A percentile compares a stretch with the other conserved stretches of the same genome.
Conservation (phyloP, 2,797 vertebrate genomes). For the Phalanger gymnotis region DNA sequence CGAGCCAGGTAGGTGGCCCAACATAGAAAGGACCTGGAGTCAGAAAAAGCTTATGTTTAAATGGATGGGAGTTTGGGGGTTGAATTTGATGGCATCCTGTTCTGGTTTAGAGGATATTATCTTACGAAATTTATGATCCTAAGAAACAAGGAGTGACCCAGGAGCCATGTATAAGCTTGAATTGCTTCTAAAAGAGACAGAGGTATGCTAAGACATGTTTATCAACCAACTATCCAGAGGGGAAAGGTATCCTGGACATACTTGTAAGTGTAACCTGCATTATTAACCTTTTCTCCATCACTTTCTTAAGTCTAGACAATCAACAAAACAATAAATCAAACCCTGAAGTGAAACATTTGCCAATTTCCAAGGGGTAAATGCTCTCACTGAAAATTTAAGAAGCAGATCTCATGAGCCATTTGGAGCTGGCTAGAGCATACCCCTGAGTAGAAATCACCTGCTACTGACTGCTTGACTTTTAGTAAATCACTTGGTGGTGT, state of each 20-base stretch:
- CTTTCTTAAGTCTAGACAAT: neutral
- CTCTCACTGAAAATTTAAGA: neutral
- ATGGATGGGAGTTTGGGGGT: neutral
- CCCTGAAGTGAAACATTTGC: neutral
- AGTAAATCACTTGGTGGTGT: neutral
- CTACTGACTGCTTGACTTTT: neutral
- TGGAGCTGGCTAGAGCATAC: neutral
- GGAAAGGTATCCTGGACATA: neutral
- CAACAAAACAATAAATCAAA: neutral
- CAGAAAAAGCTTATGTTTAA: neutral
- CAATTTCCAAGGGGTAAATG: neutral
- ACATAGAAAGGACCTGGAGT: neutral
- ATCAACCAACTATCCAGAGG: neutral
- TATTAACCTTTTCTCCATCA: neutral
- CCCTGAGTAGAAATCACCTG: neutral
- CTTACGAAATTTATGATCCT: neutral
- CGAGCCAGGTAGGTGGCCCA: neutral
- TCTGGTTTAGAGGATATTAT: neutral
- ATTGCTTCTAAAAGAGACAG: neutral
- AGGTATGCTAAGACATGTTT: neutral
- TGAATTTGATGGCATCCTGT: neutral
- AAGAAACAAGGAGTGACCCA: neutral
- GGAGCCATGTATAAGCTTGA: neutral
- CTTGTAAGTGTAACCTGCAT: neutral
- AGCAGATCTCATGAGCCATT: neutral